phyloP scores from a whole-genome alignment of 23 tunicate genomes.

The Aplidium turbinatum region DNA sequence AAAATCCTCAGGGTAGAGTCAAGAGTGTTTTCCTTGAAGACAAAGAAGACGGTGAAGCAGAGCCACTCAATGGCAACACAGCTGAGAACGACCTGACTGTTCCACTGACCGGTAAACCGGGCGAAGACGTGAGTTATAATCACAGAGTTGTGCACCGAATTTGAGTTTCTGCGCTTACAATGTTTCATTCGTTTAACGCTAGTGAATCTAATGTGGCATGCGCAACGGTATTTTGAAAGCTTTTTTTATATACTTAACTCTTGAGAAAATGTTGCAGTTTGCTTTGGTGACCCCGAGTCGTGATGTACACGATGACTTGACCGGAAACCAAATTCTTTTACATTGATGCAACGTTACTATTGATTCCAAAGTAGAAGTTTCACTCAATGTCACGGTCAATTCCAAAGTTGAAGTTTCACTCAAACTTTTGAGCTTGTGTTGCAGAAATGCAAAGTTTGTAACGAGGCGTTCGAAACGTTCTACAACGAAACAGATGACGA shows the following conservation, averaged over 20 bases:
- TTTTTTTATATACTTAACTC: too few relatives aligned
- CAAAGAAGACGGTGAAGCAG: conserved; percentile 2
- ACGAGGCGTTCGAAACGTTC: conserved; percentile 82
- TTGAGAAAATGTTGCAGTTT: too few relatives aligned
- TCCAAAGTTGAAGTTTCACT: not conserved
- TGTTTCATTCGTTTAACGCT: not conserved
- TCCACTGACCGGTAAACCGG: conserved; percentile 62
- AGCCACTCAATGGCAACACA: too few relatives aligned
- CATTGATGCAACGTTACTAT: too few relatives aligned
- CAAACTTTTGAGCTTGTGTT: not conserved
- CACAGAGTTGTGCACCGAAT: not conserved
- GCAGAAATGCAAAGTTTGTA: conserved; percentile 77
- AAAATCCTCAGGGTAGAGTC: conserved; percentile 40
- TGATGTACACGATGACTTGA: too few relatives aligned
- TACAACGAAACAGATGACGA: conserved; percentile 87
- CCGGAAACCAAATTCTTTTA: too few relatives aligned
- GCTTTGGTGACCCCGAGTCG: too few relatives aligned
- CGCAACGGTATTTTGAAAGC: too few relatives aligned
- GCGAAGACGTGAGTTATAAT: conserved; percentile 71
- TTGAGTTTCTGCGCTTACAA: not conserved
- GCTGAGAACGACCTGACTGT: conserved; percentile 35
- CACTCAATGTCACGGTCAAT: not conserved
- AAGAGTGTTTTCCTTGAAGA: conserved; percentile 54
- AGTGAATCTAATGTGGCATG: too few relatives aligned
- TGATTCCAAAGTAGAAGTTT: not conserved